Evolutionary conservation across 2,888 invertebrate species (phyloP).

Genomic region (Elysia crispata): DNA sequence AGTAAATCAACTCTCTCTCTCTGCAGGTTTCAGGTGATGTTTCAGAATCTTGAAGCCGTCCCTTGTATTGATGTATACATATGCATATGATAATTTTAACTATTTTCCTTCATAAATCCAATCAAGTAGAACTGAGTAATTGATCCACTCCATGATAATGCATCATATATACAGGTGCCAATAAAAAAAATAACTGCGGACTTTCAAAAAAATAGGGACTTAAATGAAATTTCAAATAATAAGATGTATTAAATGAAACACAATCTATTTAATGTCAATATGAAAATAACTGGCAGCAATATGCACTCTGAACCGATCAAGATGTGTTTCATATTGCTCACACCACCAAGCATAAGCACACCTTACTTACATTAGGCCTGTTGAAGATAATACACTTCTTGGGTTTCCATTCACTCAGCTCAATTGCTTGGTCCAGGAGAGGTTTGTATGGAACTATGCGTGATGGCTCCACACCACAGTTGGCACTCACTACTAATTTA

Average conservation of each 20-base stretch:
- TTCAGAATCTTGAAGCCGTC: no score
- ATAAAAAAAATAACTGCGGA: not conserved
- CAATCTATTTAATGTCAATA: not conserved
- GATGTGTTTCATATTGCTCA: not conserved
- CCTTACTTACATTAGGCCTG: constrained; percentile 67
- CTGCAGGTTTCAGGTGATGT: no score
- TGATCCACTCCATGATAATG: not conserved
- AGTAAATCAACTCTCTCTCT: no score
- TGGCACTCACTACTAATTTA: constrained; percentile 91
- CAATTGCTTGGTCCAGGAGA: constrained; percentile 89
- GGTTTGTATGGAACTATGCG: constrained; percentile 90
- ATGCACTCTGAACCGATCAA: no score
- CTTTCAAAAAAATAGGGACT: no score
- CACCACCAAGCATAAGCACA: not conserved
- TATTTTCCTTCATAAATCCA: no score
- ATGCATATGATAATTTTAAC: no score
- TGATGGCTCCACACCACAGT: constrained; percentile 93
- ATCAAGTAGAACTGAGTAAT: not conserved
- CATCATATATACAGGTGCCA: not conserved
- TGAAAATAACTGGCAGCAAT: not conserved
- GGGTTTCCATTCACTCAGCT: constrained; percentile 85
- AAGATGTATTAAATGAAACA: not conserved
- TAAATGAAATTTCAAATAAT: not conserved
- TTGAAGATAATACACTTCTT: constrained; percentile 90
- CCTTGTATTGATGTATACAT: no score